Evolutionary conservation across 2,113 vertebrate genomes (phyloP).

Genomic region (Zosterops lateralis): DNA sequence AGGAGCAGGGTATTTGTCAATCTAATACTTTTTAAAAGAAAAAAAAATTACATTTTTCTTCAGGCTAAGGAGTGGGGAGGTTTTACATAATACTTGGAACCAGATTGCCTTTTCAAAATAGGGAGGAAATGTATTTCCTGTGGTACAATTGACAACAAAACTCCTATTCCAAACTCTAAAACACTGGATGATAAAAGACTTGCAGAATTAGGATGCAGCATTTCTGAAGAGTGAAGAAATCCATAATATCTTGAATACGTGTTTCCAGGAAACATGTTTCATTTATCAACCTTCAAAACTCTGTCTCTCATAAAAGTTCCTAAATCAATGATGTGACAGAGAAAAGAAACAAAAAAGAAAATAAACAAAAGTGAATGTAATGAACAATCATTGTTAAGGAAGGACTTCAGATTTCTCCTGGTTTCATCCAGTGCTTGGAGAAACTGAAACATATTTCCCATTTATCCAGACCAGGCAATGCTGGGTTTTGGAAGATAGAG

Average conservation of each 20-base stretch:
- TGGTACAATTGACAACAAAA: background rate
- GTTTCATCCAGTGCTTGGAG: background rate
- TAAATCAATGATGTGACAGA: background rate
- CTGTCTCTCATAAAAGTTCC: background rate
- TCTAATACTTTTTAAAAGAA: background rate
- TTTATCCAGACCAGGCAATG: background rate
- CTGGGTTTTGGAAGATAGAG: background rate
- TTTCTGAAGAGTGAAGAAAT: background rate
- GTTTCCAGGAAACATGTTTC: background rate
- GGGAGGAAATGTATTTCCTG: background rate
- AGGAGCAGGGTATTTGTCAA: background rate
- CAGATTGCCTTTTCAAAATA: background rate
- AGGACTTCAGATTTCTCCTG: background rate
- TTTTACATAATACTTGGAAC: background rate
- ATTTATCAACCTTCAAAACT: background rate
- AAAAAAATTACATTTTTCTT: background rate
- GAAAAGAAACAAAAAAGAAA: background rate
- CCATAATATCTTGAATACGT: background rate
- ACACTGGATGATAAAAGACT: background rate
- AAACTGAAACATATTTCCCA: background rate
- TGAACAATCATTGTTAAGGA: background rate
- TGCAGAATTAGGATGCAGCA: background rate
- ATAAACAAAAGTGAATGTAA: background rate
- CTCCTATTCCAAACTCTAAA: background rate
- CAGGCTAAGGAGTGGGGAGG: background rate